Conservation (phyloP, 2,113 vertebrate genomes). For the Hipposideros armiger region DNA sequence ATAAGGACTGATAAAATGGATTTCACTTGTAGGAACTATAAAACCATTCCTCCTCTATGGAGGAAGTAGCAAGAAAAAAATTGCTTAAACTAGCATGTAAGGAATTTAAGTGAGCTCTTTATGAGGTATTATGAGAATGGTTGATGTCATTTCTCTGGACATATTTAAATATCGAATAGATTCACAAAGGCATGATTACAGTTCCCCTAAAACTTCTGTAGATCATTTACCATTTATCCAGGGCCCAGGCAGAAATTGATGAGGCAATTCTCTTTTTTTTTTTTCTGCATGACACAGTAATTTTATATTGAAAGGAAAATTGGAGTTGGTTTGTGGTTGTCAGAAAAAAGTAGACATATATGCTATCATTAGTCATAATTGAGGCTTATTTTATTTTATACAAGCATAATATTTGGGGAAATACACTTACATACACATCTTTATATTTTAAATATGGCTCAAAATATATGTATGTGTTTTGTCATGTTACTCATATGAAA, state of each 20-base stretch:
- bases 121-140: neutral
- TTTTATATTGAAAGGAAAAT: neutral
- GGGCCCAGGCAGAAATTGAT: neutral
- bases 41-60: neutral
- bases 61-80: neutral
- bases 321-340: neutral
- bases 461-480: neutral
- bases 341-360: neutral
- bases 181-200: neutral
- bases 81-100: neutral
- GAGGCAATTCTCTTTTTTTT: neutral
- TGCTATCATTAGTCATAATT: neutral
- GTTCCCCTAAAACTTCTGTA: neutral
- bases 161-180: neutral
- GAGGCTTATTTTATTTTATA: neutral
- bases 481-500: neutral
- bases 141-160: neutral
- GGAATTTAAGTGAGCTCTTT: neutral
- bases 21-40: neutral
- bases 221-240: neutral
- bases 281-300: neutral
- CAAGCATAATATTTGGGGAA: neutral
- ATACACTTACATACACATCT: neutral
- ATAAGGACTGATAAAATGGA: neutral
- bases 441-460: slow-evolving; percentile 14